Base-by-base conservation (phyloP, 2,113 vertebrate genomes). In the Quiscalus mexicanus region DNA sequence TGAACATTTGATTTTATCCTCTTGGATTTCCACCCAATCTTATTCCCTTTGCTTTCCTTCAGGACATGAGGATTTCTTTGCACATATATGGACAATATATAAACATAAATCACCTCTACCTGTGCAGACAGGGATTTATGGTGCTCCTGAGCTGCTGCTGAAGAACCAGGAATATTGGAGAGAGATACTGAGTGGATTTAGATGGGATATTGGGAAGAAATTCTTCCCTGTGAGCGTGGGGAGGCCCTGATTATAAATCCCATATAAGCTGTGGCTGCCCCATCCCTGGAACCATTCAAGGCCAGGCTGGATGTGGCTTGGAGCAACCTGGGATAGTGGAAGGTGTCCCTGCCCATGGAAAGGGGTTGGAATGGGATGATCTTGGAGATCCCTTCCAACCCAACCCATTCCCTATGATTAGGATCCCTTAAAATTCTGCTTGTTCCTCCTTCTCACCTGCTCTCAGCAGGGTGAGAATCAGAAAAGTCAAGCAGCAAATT, bases 301-400 rank as follows among this genome's bases (percentile, higher is more conserved):
- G n/a, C 30, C 47, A 70, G 28, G n/a, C 0, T 53, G 84, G 62
- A 68, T 3, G 7, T 0, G 25, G 4, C 7, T 69, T 69, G 35
- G n/a, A 71, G 24, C 35, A 42, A 4, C 2, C 47, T 79, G 56
- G 75, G 49, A 25, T 9, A 17, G 49, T 30, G 49, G 24, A 17
- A 78, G 3, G 2, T 24, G 23, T 69, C 23, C 23, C 64, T 70
- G 23, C 12, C 6, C 27, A 4, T 20, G 64, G 23, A 21, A 45
- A 8, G 10, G 14, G 2, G 18, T 17, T 77, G 63, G 63, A 60
- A 60, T 45, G 5, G 4, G 8, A n/a, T 39, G 2, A 19, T 23
- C 18, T 39, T 45, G 15, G 19, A 45, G 23, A 18, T 60, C 15
- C 5, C 14, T 69, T 39, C 28, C 28, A 24, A 20, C 4, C 33